Evolutionary conservation across 2,888 invertebrate species (phyloP), one percentile per base, ranked within the genome.

Genomic region (Thecophora atra): DNA sequence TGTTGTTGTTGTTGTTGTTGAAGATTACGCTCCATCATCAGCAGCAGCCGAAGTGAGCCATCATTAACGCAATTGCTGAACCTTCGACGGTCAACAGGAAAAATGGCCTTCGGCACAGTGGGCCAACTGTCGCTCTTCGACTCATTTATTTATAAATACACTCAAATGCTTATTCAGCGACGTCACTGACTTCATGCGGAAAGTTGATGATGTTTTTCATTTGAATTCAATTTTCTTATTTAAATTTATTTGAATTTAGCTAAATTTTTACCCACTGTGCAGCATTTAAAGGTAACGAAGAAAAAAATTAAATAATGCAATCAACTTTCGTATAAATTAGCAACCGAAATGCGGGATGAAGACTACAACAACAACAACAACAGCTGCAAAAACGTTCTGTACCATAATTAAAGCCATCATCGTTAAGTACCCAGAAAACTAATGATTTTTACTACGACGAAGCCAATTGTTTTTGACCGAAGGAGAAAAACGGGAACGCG

Each of bases 341-440:
- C 30, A 44, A 63, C 37, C 70, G 15, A 30, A 26, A 44, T 19
- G 44, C 24, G 15, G 21, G 70, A 58, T 64, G 70, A 58, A 58
- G 63, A 42, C 37, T 42, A 58, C 19, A 64, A 63, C 8, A 47
- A 47, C 44, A 26, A 47, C 54, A 28, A 42, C 44, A 51, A 13
- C 54, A 44, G 28, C 37, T 63, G 26, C 21, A 54, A 64, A 15
- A 69, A 63, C 56, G n/a, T 71, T 56, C 74, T 77, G 83, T 84
- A 51, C n/a, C 19, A 17, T 66, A 84, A 85, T 85, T 84, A 85
- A 83, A 83, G 82, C 79, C 82, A 83, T 83, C 84, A 84, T 81
- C 82, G 82, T 84, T 84, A 83, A 84, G 84, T 82, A 81, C 80
- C 84, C 81, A 79, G 83, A 81, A 81, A 82, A 82, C 84, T 85